These are phyloP conservation scores for Forbesichthys papilliferus DNA, from an alignment of 2,113 vertebrate species.

Conservation along the genomic window DNA sequence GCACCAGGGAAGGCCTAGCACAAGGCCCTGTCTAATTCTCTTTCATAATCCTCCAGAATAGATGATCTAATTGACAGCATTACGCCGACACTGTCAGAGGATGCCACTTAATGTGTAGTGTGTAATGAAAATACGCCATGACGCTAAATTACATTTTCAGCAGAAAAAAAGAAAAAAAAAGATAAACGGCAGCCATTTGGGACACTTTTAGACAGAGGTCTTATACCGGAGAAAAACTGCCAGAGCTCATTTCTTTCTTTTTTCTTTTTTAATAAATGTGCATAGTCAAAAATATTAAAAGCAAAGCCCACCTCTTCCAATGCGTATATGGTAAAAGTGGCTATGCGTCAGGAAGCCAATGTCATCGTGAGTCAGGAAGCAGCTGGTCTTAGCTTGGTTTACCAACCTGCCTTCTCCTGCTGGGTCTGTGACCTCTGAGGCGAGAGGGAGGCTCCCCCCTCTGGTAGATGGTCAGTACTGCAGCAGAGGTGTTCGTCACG, in stretches of 20 bases:
- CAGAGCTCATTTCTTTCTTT: constrained; percentile 45
- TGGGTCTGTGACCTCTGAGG: constrained; percentile 54
- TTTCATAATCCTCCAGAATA: constrained; percentile 69
- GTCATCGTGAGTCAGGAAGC: constrained; percentile 58
- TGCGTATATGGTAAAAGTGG: constrained; percentile 60
- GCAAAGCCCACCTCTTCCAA: constrained; percentile 65
- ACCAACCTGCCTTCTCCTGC: constrained; percentile 29
- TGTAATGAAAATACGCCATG: constrained; percentile 64
- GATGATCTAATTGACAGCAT: constrained; percentile 73
- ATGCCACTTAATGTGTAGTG: constrained; percentile 60
- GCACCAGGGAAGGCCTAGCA: constrained; percentile 57
- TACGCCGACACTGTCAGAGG: constrained; percentile 59
- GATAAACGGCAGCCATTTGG: constrained; percentile 69
- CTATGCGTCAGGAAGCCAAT: constrained; percentile 63
- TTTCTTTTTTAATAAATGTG: constrained; percentile 62
- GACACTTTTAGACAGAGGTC: constrained; percentile 51
- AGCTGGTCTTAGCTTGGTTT: constrained; percentile 63
- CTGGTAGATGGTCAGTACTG: constrained; percentile 73
- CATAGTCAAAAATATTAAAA: constrained; percentile 70
- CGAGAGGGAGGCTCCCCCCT: constrained; percentile 66
- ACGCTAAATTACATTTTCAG: constrained; percentile 60
- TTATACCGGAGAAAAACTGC: constrained; percentile 37
- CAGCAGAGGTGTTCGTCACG: constrained; percentile 61
- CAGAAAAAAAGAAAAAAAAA: constrained; percentile 68
- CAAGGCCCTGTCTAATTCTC: constrained; percentile 56